Conservation (phyloP, 2,888 invertebrate species). For the Drosophila subquinaria region DNA sequence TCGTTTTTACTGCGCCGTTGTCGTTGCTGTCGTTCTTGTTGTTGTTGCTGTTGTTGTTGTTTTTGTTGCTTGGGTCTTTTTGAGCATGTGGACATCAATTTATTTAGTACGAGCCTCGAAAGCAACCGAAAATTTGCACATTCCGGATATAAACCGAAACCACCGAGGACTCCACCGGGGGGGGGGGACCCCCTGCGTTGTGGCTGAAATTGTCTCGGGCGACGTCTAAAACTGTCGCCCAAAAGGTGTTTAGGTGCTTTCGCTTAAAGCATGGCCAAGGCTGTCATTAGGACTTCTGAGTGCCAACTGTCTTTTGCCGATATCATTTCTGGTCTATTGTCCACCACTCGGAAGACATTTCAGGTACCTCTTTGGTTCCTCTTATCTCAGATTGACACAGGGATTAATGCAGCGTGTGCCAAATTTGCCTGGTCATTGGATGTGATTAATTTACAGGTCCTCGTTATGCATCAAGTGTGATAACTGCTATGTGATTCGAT, state of each 20-base stretch:
- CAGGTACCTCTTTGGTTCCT: neutral
- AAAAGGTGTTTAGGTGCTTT: slow-evolving; percentile 48
- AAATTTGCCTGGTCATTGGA: slow-evolving; percentile 29
- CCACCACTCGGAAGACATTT: neutral
- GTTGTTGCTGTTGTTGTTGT: slow-evolving; percentile 16
- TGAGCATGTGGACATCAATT: slow-evolving; percentile 74
- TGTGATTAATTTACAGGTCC: slow-evolving; percentile 1
- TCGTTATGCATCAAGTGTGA: slow-evolving; percentile 1
- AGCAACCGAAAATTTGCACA: slow-evolving; percentile 62
- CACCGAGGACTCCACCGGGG: slow-evolving; percentile 4
- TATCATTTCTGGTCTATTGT: slow-evolving; percentile 33
- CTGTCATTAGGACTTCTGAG: slow-evolving; percentile 24
- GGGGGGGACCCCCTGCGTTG: slow-evolving; percentile 7
- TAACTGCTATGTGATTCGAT: neutral
- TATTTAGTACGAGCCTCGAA: slow-evolving; percentile 65
- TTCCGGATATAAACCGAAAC: slow-evolving; percentile 44
- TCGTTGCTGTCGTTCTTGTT: slow-evolving; percentile 6
- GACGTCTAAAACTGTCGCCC: slow-evolving; percentile 35
- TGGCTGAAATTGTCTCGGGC: slow-evolving; percentile 33
- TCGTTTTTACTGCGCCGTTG: slow-evolving; percentile 55
- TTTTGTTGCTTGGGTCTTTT: slow-evolving; percentile 49
- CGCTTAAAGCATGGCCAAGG: slow-evolving; percentile 31
- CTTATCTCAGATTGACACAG: neutral
- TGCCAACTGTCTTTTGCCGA: neutral
- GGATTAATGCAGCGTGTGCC: slow-evolving; percentile 9